Percentiles rank a stretch among this genome's conserved stretches.
Conservation (phyloP, 2,888 invertebrate genomes). For the Aspidiotus rigidus region DNA sequence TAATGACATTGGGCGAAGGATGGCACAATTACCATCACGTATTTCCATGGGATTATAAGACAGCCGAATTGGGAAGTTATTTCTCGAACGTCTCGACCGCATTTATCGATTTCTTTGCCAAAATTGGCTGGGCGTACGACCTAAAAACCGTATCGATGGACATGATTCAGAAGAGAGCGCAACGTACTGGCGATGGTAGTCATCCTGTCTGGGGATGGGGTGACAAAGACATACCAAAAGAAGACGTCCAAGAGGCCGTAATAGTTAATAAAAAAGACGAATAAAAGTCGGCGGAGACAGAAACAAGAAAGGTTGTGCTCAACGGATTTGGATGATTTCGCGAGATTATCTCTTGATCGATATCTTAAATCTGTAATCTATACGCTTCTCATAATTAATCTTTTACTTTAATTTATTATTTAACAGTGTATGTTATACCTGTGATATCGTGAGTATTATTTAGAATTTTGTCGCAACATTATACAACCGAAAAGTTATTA, state of each 20-base stretch:
- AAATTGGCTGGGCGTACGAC: slow-evolving; percentile 73
- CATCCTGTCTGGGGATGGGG: slow-evolving; percentile 68
- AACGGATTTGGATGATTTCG: too few relatives aligned
- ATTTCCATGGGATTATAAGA: slow-evolving; percentile 46
- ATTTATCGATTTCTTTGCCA: slow-evolving; percentile 53
- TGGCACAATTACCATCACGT: slow-evolving; percentile 53
- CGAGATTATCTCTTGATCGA: too few relatives aligned
- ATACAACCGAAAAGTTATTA: too few relatives aligned
- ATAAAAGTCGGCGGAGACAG: slow-evolving; percentile 7
- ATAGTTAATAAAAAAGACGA: slow-evolving; percentile 37
- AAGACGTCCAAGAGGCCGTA: slow-evolving; percentile 39
- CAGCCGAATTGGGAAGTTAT: slow-evolving; percentile 40
- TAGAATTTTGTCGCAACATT: too few relatives aligned
- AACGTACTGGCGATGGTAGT: slow-evolving; percentile 63
- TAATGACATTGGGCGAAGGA: slow-evolving; percentile 41
- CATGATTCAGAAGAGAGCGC: slow-evolving; percentile 59
- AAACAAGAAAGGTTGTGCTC: too few relatives aligned
- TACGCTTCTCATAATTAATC: too few relatives aligned
- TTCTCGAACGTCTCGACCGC: slow-evolving; percentile 39
- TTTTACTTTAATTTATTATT: too few relatives aligned
- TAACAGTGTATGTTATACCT: too few relatives aligned
- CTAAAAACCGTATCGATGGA: slow-evolving; percentile 57
- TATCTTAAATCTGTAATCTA: too few relatives aligned
- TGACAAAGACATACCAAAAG: slow-evolving; percentile 50
- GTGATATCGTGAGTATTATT: too few relatives aligned